phyloP scores from a whole-genome alignment of 2,113 vertebrate genomes.

The Saimiri boliviensis region DNA sequence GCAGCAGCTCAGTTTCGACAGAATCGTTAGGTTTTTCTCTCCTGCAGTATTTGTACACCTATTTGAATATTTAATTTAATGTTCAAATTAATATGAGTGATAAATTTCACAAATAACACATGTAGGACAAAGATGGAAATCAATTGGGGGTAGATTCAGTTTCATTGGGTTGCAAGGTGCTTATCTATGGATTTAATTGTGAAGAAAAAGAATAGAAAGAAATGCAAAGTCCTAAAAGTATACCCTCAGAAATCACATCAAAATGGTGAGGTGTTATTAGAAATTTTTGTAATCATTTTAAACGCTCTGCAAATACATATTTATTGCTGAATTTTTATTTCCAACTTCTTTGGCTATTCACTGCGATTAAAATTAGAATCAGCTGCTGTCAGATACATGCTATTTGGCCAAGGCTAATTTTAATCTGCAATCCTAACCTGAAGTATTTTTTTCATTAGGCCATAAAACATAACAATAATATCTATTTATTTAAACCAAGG shows the following conservation, averaged over 20 bases:
- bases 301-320: background rate
- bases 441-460: background rate
- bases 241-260: background rate
- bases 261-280: background rate
- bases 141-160: background rate
- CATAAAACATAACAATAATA: background rate
- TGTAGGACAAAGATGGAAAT: background rate
- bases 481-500: background rate
- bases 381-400: background rate
- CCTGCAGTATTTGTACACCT: background rate
- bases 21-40: background rate
- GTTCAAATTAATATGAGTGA: background rate
- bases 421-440: background rate
- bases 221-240: background rate
- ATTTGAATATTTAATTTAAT: background rate
- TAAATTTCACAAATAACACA: background rate
- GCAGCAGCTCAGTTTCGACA: background rate
- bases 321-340: background rate
- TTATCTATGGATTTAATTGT: background rate
- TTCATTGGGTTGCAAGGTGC: background rate
- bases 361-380: background rate
- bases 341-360: background rate
- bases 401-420: background rate
- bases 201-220: background rate
- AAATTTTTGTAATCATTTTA: background rate